Base-by-base conservation (phyloP, 2,113 vertebrate genomes). In the Cyrtonyx montezumae region DNA sequence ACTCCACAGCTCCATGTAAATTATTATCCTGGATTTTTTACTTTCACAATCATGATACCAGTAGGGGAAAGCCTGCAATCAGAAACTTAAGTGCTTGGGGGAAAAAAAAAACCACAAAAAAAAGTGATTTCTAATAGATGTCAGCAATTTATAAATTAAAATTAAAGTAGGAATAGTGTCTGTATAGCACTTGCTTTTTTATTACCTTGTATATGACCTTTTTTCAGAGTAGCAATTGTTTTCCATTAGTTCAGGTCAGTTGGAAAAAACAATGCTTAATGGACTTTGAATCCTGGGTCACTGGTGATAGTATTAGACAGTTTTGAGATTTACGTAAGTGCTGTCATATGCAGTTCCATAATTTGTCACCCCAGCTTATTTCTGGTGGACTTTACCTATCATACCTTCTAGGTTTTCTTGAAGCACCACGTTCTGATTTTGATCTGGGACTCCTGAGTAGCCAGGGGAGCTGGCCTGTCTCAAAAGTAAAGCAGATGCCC, bases 171-270 rank as follows among this genome's bases (percentile, higher is more conserved):
- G 53, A 92, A 68, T n/a, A 94, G 68, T 49, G 45, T 61, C 59
- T 87, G 34, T 75, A 46, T 73, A 73, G 48, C 75, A 56, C 53
- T 94, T 91, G 17, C 37, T 36, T 82, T 92, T 91, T 68, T 73
- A 73, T 87, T 95, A 34, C 48, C 88, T 94, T 42, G 26, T 71
- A 6, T 84, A 51, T 84, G 85, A 89, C 93, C 88, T 95, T 94
- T 37, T 95, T 81, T 43, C 90, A 83, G 42, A 66, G 23, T 58
- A 81, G 79, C 48, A 90, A 79, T 94, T 94, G 79, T 74, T 94
- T 96, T 81, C 56, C 79, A 90, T 95, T 94, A 88, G 51, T 82
- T 94, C 46, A 55, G 53, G 95, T 97, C 86, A 87, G 6, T 25
- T 90, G 88, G 37, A 74, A 87, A 80, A 93, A 77, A 30, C 34